A percentile compares a stretch with the other conserved stretches of the same genome.
Evolutionary conservation across 2,797 vertebrate species (phyloP).

Genomic region (Pristis pectinata): DNA sequence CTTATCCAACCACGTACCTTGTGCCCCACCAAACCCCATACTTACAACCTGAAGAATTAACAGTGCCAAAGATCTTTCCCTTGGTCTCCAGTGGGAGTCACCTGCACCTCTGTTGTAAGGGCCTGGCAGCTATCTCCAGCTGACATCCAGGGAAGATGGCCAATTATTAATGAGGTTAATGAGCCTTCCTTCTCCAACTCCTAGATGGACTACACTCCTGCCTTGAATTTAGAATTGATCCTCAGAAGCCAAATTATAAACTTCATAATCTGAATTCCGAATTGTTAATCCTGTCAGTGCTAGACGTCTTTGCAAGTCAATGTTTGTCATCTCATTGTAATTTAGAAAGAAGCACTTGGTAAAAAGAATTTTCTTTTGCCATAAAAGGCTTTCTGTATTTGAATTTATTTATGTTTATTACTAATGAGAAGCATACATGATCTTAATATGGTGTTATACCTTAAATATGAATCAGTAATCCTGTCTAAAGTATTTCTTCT

Average conservation of each 20-base stretch:
- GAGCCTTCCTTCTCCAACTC: not conserved
- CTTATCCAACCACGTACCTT: not conserved
- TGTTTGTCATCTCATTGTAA: not conserved
- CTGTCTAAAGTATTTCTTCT: constrained; percentile 39
- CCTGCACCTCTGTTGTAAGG: not conserved
- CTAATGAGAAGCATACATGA: not conserved
- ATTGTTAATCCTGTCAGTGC: not conserved
- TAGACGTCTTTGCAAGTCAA: not conserved
- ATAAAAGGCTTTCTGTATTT: too few species aligned
- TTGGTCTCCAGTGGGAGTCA: not conserved
- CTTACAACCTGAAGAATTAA: not conserved
- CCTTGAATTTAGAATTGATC: not conserved
- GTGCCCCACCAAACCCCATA: not conserved
- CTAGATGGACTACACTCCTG: not conserved
- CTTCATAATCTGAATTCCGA: not conserved
- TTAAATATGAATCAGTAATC: not conserved
- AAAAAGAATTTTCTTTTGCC: not conserved
- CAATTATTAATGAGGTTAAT: not conserved
- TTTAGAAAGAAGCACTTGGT: not conserved
- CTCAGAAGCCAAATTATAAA: not conserved
- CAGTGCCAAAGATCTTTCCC: not conserved
- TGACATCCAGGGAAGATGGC: not conserved
- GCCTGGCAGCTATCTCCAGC: not conserved
- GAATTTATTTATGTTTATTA: not conserved
- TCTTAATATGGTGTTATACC: not conserved